Evolutionary conservation across 2,113 vertebrate species (phyloP).

Genomic region (Oncorhynchus nerka): DNA sequence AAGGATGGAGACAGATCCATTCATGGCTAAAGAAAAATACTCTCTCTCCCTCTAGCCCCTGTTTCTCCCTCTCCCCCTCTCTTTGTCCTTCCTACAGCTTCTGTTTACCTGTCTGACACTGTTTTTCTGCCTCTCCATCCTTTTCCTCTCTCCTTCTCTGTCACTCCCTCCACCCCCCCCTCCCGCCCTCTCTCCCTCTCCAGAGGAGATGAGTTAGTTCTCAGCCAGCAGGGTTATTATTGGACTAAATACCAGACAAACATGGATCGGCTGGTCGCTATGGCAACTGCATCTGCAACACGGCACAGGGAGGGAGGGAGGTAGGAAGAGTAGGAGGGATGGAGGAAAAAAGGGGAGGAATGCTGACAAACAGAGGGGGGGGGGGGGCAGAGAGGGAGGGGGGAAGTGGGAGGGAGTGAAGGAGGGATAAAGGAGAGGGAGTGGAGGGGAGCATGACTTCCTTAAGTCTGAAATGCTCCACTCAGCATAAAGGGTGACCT

Average conservation of each 20-base stretch:
- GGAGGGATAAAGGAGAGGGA: slow-evolving; percentile 40
- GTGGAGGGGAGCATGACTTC: slow-evolving; percentile 47
- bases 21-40: background rate
- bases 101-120: background rate
- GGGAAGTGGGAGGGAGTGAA: slow-evolving; percentile 39
- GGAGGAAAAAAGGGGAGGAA: slow-evolving; percentile 6
- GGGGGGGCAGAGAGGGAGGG: slow-evolving; percentile 40
- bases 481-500: slow-evolving; percentile 76
- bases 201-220: slow-evolving; percentile 49
- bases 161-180: background rate
- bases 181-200: slow-evolving; percentile 1
- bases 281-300: slow-evolving; percentile 43
- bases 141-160: background rate
- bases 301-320: background rate
- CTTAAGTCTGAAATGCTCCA: slow-evolving; percentile 61
- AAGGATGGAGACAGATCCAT: background rate
- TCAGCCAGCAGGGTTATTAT: slow-evolving; percentile 68
- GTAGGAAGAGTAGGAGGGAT: background rate
- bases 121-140: background rate
- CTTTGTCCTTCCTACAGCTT: background rate
- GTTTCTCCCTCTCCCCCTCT: background rate
- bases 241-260: slow-evolving; percentile 71
- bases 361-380: slow-evolving; percentile 17
- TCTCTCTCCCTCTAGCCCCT: background rate
- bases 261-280: slow-evolving; percentile 73